phyloP scores from a whole-genome alignment of 2,888 invertebrate genomes.

The Brachypalpus laphriformis region DNA sequence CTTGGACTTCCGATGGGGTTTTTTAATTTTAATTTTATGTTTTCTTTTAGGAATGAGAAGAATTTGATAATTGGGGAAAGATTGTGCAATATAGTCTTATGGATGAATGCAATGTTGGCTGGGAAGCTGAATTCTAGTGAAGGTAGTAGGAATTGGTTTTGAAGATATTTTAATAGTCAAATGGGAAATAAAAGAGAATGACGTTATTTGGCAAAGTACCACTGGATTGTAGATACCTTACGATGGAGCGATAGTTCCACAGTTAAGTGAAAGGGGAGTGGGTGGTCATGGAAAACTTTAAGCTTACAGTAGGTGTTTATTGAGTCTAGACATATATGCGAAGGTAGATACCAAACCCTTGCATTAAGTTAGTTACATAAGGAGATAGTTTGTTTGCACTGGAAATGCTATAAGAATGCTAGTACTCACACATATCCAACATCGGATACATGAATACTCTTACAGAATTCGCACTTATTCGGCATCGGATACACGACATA shows the following conservation, averaged over 20 bases:
- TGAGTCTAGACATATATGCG: too few relatives aligned
- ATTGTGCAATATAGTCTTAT: background rate
- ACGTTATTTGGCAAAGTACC: background rate
- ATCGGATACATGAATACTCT: too few relatives aligned
- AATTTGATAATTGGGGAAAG: background rate
- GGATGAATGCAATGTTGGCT: background rate
- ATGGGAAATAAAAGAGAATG: background rate
- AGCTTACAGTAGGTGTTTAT: background rate
- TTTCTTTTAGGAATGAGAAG: background rate
- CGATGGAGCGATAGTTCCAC: background rate
- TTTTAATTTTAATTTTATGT: background rate
- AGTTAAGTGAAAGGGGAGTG: background rate
- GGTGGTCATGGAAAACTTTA: background rate
- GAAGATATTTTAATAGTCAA: background rate
- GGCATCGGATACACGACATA: too few relatives aligned
- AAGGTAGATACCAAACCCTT: too few relatives aligned
- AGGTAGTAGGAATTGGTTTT: background rate
- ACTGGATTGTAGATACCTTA: background rate
- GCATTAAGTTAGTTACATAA: too few relatives aligned
- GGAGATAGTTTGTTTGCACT: too few relatives aligned
- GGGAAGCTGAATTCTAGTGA: background rate
- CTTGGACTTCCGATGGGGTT: background rate
- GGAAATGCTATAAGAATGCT: too few relatives aligned
- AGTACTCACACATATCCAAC: too few relatives aligned
- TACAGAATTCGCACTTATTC: too few relatives aligned